Base-by-base conservation (phyloP, 2,888 invertebrate genomes). In the Euclidia mi region DNA sequence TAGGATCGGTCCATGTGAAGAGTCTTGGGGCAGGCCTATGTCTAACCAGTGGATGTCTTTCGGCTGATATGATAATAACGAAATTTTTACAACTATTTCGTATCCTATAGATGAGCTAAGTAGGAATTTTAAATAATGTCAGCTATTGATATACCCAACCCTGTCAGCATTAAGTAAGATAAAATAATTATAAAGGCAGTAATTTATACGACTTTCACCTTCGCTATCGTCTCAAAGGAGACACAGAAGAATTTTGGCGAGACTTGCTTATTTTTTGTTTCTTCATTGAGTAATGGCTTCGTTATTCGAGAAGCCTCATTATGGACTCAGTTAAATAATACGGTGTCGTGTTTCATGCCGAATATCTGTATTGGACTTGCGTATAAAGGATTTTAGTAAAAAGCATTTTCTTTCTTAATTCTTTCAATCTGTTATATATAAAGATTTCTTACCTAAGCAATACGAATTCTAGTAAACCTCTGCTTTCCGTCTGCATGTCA, bases 201-300 rank as follows among this genome's bases (percentile, higher is more conserved):
- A 47, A 61, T 50, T 49, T 51, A 37, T 35, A 56, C 46, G 46
- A 28, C 31, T 65, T 65, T 52, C 34, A 50, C 49, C 53, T 47
- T 17, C 28, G 18, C 12, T 29, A 35, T 42, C 41, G 49, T 48
- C 56, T 29, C 20, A n/a, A 12, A 38, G 17, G 42, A 56, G n/a
- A 45, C 45, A 38, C 55, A 56, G 56, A 47, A 56, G 55, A 42
- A 48, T 56, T n/a, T 64, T 45, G 17, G 34, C 48, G 34, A 47
- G 50, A 52, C 40, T 56, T 49, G 37, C 28, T 47, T 31, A 17
- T 50, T 61, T 52, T 65, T 62, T 61, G 35, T 61, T 43, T 43
- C n/a, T 51, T 48, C 45, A 6, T 40, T 49, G 51, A 42, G 53
- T 56, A 60, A 61, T 47, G 51, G 50, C 47, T 41, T 18, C 28